Evolutionary conservation across 1,140 invertebrate genomes (phyloP).

Genomic region (Solenopsis fugax): DNA sequence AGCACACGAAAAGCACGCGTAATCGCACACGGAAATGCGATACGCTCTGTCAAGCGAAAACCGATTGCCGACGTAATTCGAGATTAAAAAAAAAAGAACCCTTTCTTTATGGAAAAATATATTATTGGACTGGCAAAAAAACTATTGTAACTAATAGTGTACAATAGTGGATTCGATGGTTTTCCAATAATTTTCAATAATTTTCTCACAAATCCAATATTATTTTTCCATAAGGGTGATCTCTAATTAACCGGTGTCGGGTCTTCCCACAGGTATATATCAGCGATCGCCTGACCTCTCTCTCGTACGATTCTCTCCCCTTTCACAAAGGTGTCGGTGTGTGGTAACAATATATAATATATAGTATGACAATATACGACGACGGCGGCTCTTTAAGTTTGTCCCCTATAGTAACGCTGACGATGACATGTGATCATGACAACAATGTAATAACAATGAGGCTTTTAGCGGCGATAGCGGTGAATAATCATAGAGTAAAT

Average conservation of each 20-base stretch:
- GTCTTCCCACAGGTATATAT: slow-evolving; percentile 11
- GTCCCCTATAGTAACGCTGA: slow-evolving; percentile 61
- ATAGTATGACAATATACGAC: slow-evolving; percentile 62
- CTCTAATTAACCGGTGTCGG: slow-evolving; percentile 8
- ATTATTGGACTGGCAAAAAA: too few species aligned
- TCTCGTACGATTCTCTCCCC: neutral
- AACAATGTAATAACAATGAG: slow-evolving; percentile 75
- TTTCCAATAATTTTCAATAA: too few species aligned
- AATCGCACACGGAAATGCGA: neutral
- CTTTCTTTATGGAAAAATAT: too few species aligned
- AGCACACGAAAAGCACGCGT: neutral
- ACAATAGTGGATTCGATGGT: too few species aligned
- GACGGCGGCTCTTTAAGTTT: slow-evolving; percentile 50
- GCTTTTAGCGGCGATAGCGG: slow-evolving; percentile 53
- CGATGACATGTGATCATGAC: slow-evolving; percentile 70
- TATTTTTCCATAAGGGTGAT: too few species aligned
- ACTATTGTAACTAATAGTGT: too few species aligned
- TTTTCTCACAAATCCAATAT: too few species aligned
- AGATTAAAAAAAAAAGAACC: neutral
- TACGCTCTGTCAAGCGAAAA: neutral
- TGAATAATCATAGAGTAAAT: slow-evolving; percentile 57
- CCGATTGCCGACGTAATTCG: neutral
- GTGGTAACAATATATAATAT: slow-evolving; percentile 49
- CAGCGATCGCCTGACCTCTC: slow-evolving; percentile 1
- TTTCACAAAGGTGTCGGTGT: slow-evolving; percentile 25